Evolutionary conservation across 1,140 invertebrate species (phyloP).

Genomic region (Daktulosphaira vitifoliae): DNA sequence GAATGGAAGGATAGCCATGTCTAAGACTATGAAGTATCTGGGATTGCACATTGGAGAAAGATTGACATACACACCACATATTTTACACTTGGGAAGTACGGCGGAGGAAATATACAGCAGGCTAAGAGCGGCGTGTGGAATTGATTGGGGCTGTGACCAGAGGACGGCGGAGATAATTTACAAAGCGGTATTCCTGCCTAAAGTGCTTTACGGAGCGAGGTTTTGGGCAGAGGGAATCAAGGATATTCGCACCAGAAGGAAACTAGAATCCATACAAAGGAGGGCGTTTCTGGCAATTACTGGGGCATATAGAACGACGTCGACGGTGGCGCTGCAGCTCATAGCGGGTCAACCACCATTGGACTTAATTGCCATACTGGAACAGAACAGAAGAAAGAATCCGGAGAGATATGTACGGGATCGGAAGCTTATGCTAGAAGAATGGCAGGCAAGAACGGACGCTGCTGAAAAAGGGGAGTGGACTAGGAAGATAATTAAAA

Average conservation of each 20-base stretch:
- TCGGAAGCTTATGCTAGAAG: too few species aligned
- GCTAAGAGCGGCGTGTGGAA: background rate
- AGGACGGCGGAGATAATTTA: background rate
- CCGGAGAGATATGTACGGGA: too few species aligned
- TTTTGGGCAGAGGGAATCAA: too few species aligned
- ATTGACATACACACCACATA: too few species aligned
- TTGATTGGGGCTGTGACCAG: background rate
- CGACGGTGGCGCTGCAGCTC: background rate
- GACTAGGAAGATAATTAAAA: too few species aligned
- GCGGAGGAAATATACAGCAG: background rate
- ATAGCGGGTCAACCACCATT: background rate
- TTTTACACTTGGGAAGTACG: too few species aligned
- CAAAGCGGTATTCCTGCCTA: background rate
- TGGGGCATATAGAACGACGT: constrained; percentile 1
- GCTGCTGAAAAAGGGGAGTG: too few species aligned
- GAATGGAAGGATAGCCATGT: background rate
- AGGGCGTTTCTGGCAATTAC: background rate
- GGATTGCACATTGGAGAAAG: too few species aligned
- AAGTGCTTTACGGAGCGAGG: background rate
- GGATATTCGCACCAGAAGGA: background rate
- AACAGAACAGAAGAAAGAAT: background rate
- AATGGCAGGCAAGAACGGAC: too few species aligned
- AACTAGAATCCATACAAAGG: background rate
- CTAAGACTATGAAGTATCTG: too few species aligned
- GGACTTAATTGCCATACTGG: background rate